Evolutionary conservation across 2,113 vertebrate genomes (phyloP).

Genomic region (Megaceryle maxima): DNA sequence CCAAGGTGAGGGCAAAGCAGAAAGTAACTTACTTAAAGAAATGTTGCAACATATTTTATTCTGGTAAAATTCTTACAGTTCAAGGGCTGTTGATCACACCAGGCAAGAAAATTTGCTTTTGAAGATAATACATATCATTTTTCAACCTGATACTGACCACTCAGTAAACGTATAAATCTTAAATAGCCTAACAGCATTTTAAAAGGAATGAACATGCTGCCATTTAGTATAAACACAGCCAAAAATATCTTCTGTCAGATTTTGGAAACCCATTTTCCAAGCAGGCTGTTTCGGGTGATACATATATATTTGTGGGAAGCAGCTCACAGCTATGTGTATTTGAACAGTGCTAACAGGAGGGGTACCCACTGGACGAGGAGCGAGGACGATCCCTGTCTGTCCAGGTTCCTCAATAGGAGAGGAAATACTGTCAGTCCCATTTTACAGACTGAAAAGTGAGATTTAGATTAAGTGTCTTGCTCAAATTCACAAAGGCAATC

Average conservation of each 20-base stretch:
- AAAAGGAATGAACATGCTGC: constrained; percentile 38
- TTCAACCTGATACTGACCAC: constrained; percentile 67
- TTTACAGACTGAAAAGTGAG: constrained; percentile 58
- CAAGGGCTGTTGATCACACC: constrained; percentile 63
- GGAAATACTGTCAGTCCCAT: constrained; percentile 53
- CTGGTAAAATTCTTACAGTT: constrained; percentile 55
- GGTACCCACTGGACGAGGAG: not conserved
- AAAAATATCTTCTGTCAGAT: constrained; percentile 54
- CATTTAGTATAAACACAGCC: constrained; percentile 62
- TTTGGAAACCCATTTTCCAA: constrained; percentile 47
- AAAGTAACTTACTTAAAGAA: constrained; percentile 58
- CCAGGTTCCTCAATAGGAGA: constrained; percentile 13
- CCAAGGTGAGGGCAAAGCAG: constrained; percentile 47
- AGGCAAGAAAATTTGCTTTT: constrained; percentile 67
- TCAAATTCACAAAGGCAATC: constrained; percentile 56
- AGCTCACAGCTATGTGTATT: not conserved
- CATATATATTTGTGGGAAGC: not conserved
- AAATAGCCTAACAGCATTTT: constrained; percentile 49
- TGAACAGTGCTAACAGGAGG: not conserved
- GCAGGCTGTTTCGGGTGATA: not conserved
- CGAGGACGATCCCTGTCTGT: not conserved
- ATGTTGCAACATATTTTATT: constrained; percentile 67
- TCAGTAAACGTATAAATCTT: constrained; percentile 56
- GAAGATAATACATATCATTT: constrained; percentile 65
- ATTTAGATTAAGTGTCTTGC: constrained; percentile 63